Evolutionary conservation across 2,888 invertebrate species (phyloP).

Genomic region (Acrobeloides nanus): DNA sequence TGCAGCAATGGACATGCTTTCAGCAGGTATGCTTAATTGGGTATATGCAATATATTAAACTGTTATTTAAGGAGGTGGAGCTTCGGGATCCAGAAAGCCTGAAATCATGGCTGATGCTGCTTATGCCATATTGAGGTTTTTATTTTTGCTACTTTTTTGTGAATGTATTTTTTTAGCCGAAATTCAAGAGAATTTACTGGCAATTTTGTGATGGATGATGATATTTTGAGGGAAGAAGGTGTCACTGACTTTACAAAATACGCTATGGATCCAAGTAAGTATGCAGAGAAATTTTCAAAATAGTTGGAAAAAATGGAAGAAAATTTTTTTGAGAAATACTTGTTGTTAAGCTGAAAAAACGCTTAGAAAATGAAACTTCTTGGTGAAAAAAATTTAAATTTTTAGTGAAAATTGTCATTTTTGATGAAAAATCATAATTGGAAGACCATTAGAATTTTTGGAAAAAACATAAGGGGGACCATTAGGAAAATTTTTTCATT

Average conservation of each 20-base stretch:
- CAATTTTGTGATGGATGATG: slow-evolving; percentile 85
- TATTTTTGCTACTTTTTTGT: no score
- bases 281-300: neutral
- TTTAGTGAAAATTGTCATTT: no score
- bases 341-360: neutral
- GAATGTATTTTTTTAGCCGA: no score
- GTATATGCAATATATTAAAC: no score
- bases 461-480: no score
- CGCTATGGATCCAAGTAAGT: slow-evolving; percentile 69
- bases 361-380: no score
- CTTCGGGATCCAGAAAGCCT: slow-evolving; percentile 67
- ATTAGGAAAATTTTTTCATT: no score
- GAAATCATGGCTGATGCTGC: slow-evolving; percentile 85
- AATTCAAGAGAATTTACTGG: slow-evolving; percentile 60
- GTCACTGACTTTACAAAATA: slow-evolving; percentile 76
- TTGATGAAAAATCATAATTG: no score
- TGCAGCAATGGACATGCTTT: slow-evolving; percentile 70
- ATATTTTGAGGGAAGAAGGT: slow-evolving; percentile 71
- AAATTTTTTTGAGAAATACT: neutral
- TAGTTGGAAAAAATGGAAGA: neutral
- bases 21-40: no score
- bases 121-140: slow-evolving; percentile 71
- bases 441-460: no score
- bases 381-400: no score
- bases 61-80: no score